A percentile compares a stretch with the other conserved stretches of the same genome.
Conservation (phyloP, 2,113 vertebrate genomes). For the Gasterosteus aculeatus region DNA sequence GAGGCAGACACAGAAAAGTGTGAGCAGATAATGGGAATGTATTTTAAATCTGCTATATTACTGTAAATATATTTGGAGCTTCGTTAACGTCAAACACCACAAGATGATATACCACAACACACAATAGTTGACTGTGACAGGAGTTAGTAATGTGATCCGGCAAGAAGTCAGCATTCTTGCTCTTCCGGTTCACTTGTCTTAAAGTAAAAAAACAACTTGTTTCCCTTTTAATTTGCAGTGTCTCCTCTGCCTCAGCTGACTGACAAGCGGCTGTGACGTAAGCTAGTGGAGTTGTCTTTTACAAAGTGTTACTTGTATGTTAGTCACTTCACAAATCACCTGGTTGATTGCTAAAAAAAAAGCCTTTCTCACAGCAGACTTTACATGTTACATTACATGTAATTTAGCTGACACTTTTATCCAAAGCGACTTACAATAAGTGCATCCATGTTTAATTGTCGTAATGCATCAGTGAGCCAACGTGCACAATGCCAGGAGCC, state of each 20-base stretch:
- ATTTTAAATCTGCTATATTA: background rate
- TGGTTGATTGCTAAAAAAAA: background rate
- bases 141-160: background rate
- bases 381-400: too few relatives aligned
- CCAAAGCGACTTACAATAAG: too few relatives aligned
- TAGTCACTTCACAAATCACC: background rate
- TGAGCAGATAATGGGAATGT: background rate
- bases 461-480: background rate
- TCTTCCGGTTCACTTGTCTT: too few relatives aligned
- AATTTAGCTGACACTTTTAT: too few relatives aligned
- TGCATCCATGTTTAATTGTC: background rate
- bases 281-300: background rate
- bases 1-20: background rate
- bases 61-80: background rate
- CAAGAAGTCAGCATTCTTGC: too few relatives aligned
- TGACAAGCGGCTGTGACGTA: background rate
- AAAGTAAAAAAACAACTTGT: background rate
- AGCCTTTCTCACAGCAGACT: background rate
- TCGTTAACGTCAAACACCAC: background rate
- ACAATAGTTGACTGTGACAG: background rate
- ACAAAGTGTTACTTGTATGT: background rate
- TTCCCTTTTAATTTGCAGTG: background rate
- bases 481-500: background rate
- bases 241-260: background rate
- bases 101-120: background rate